These are phyloP conservation scores for Callocephalon fimbriatum DNA, from an alignment of 2,113 vertebrate species.

Conservation along the genomic window DNA sequence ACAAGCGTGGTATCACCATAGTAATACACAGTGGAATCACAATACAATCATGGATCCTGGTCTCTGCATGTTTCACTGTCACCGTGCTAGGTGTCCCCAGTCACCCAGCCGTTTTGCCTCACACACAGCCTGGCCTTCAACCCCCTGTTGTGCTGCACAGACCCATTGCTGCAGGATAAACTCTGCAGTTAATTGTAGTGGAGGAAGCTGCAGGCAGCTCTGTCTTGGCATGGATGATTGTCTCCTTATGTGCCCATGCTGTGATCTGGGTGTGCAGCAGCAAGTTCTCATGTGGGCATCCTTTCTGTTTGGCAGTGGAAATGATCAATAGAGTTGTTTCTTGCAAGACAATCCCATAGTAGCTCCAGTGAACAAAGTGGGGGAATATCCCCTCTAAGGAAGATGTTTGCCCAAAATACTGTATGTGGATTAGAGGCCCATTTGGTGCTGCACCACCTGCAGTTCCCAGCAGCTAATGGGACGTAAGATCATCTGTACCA, in stretches of 20 bases:
- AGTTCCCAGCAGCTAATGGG: neutral
- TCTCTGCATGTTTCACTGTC: neutral
- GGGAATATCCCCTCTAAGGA: neutral
- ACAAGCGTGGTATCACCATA: neutral
- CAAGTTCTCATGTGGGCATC: neutral
- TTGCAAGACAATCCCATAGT: neutral
- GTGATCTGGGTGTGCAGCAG: neutral
- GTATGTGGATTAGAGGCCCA: rapidly evolving
- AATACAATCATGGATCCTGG: rapidly evolving
- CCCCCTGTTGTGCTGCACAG: neutral
- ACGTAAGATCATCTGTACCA: neutral
- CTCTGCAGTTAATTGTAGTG: neutral
- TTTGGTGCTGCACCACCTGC: neutral
- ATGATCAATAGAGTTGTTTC: neutral
- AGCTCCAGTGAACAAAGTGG: neutral
- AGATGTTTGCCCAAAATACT: neutral
- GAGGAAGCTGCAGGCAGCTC: neutral
- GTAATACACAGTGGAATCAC: no score
- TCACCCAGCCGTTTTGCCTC: neutral
- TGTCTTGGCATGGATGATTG: neutral
- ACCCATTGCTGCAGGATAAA: neutral
- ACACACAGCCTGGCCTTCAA: neutral
- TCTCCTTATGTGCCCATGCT: rapidly evolving
- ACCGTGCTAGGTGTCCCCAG: neutral
- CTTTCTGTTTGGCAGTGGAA: neutral